These are phyloP conservation scores for Protonemura montana DNA, from an alignment of 2,888 invertebrate species.

Conservation along the genomic window DNA sequence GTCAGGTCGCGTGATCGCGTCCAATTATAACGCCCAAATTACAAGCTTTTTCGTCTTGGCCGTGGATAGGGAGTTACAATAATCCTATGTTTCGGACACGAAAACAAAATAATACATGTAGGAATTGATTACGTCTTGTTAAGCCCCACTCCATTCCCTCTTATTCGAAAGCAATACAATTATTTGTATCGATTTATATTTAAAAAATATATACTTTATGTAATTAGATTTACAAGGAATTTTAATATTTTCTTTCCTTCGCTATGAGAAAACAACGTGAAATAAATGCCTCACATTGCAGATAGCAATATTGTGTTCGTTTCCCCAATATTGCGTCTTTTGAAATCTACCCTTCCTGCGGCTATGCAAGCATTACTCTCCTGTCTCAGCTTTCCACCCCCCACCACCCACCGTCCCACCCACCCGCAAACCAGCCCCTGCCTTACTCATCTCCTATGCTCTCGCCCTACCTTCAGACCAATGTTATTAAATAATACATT, in stretches of 20 bases:
- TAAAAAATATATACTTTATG: neutral
- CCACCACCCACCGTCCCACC: neutral
- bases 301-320: neutral
- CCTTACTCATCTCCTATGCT: neutral
- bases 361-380: constrained; percentile 17
- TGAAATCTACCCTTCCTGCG: constrained; percentile 1
- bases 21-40: constrained; percentile 19
- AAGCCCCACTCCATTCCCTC: too few relatives aligned
- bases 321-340: neutral
- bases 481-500: constrained; percentile 47
- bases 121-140: too few relatives aligned
- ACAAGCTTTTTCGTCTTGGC: constrained; percentile 19
- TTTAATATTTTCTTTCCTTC: neutral
- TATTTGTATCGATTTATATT: neutral
- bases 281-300: neutral
- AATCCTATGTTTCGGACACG: neutral
- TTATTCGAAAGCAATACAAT: neutral
- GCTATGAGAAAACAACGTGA: neutral
- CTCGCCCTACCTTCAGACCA: constrained; percentile 42
- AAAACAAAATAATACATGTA: neutral
- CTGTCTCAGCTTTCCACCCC: constrained; percentile 14
- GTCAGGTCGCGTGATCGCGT: constrained; percentile 14
- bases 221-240: neutral
- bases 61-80: neutral
- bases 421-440: neutral